Percentiles rank a stretch among this genome's conserved stretches.
Conservation (phyloP, 2,888 invertebrate genomes). For the Siphlonurus alternatus region DNA sequence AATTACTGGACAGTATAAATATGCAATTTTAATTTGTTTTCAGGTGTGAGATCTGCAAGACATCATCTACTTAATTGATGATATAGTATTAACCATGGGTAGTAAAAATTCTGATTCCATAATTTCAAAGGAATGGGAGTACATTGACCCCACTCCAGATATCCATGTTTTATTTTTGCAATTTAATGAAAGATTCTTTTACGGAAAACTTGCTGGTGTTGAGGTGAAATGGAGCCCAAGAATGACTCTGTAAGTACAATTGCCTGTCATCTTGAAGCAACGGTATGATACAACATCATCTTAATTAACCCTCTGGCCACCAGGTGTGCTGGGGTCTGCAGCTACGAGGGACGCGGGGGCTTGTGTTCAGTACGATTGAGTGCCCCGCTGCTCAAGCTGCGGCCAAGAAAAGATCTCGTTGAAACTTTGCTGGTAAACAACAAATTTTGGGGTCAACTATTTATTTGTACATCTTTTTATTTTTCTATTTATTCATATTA, state of each 20-base stretch:
- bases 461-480: no score
- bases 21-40: no score
- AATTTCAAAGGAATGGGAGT: conserved; percentile 44
- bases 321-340: conserved; percentile 52
- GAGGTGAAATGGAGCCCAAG: conserved; percentile 88
- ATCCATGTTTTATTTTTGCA: conserved; percentile 66
- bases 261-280: conserved; percentile 1
- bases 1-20: no score
- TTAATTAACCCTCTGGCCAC: conserved; percentile 4
- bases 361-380: conserved; percentile 74
- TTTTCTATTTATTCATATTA: no score
- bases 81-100: not conserved
- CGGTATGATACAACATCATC: conserved; percentile 3
- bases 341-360: conserved; percentile 55
- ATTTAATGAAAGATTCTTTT: conserved; percentile 77
- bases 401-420: conserved; percentile 86
- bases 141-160: conserved; percentile 89
- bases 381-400: conserved; percentile 74
- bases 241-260: conserved; percentile 51
- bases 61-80: no score
- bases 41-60: no score
- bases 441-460: no score
- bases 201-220: conserved; percentile 53
- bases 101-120: not conserved
- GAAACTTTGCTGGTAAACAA: conserved; percentile 76